Percentiles rank a stretch among this genome's conserved stretches.
Evolutionary conservation across 2,888 invertebrate genomes (phyloP).

Genomic region (Agonopterix alstromeriana): DNA sequence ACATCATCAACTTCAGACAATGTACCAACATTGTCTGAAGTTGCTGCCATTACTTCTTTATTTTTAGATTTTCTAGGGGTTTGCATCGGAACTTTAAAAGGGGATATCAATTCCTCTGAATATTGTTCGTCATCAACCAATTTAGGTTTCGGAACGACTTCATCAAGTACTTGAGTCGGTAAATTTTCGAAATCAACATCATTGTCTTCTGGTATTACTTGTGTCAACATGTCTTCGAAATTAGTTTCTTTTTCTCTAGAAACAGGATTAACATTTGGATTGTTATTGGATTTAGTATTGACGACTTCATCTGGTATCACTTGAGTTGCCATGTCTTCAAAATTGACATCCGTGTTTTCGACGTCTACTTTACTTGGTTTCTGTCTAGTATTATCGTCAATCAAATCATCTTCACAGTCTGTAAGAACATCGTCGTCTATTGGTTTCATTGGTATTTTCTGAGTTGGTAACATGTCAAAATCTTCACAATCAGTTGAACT

Average conservation of each 20-base stretch:
- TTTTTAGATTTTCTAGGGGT: slow-evolving; percentile 40
- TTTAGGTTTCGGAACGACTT: slow-evolving; percentile 13
- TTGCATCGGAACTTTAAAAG: slow-evolving; percentile 51
- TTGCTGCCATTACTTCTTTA: slow-evolving; percentile 28
- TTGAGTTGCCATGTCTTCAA: slow-evolving; percentile 24
- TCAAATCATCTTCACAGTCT: slow-evolving; percentile 39
- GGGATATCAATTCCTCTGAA: slow-evolving; percentile 28
- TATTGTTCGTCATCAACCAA: slow-evolving; percentile 3
- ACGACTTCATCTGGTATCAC: slow-evolving; percentile 4
- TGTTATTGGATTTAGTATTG: neutral
- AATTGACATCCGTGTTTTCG: slow-evolving; percentile 6
- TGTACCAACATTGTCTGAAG: too few species aligned
- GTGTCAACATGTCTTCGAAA: slow-evolving; percentile 30
- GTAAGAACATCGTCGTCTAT: slow-evolving; percentile 32
- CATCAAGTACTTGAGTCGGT: slow-evolving; percentile 39
- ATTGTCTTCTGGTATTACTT: slow-evolving; percentile 18
- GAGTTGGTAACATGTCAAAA: slow-evolving; percentile 32
- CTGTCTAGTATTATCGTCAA: slow-evolving; percentile 6
- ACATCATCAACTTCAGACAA: too few species aligned
- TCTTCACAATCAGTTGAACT: slow-evolving; percentile 46
- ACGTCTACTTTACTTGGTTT: slow-evolving; percentile 1
- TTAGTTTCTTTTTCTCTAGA: slow-evolving; percentile 4
- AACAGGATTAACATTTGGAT: neutral
- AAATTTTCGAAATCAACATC: slow-evolving; percentile 29
- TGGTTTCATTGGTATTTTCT: slow-evolving; percentile 23